Base-by-base conservation (phyloP, 2,888 invertebrate species). In the Stenodema calcarata region DNA sequence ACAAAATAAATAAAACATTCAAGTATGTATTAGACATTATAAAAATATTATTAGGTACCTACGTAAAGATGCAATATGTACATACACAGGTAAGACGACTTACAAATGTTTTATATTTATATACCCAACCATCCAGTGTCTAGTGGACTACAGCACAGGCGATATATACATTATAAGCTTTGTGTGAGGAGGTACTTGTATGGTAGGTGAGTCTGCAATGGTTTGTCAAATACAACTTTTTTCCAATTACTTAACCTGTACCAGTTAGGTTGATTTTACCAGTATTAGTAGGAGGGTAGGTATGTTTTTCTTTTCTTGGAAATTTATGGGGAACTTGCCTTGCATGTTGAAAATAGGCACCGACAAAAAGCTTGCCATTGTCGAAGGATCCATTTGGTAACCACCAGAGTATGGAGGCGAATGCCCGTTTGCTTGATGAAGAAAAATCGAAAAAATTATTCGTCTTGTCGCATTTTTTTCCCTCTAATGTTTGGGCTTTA, bases 321-420 rank as follows among this genome's bases (percentile, higher is more conserved):
- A 41, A 18, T 23, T n/a, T 35, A 4, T 35, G 35, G 11, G 42
- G 16, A 86, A 73, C 88, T 88, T 89, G 1, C 95, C 93, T 88
- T 95, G 94, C 90, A 96, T 94, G 79, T 95, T 95, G 89, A 94
- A 94, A 88, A 95, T 92, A 42, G 94, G 94, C 90, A 94, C 91
- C 75, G 89, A 89, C 88, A 89, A 88, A 83, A 93, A 93, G 3
- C 94, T 94, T 41, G 89, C 87, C 88, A 89, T 86, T 16, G 89
- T 88, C 0, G 93, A 92, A 0, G 93, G 92, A 7, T 94, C 92
- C 78, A 93, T 91, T 0, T 93, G 92, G 75, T 92, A 92, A 69
- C 92, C 90, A 28, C 90, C 90, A 91, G 89, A 91, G 92, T 18
- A 92, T 90, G 50, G 92, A 90, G 50, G 92, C 92, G 0, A 92